Conservation (phyloP, 1,140 invertebrate genomes). For the Macrobrachium rosenbergii region DNA sequence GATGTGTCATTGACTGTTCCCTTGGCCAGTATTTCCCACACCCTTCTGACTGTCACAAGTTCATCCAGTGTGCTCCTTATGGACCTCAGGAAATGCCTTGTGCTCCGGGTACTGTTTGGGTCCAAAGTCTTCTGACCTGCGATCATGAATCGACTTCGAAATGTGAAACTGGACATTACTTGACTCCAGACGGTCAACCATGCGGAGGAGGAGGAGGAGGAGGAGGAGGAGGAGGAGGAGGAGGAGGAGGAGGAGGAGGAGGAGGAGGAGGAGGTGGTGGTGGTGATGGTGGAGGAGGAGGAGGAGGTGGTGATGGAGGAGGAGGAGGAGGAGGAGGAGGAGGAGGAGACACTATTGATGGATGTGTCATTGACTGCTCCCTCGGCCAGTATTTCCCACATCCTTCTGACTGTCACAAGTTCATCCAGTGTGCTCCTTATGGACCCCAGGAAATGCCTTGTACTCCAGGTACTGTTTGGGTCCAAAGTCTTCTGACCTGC, state of each 20-base stretch:
- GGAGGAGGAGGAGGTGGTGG: background rate
- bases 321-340: constrained; percentile 22
- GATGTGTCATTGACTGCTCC: no score
- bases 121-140: constrained; percentile 17
- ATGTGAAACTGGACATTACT: background rate
- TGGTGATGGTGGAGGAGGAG: background rate
- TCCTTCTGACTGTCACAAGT: no score
- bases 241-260: background rate
- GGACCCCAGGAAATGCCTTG: no score
- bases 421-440: no score
- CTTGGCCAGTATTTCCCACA: constrained; percentile 41
- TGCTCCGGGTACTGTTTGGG: constrained; percentile 25
- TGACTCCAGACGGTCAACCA: background rate
- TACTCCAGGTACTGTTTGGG: no score
- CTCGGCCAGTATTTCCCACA: no score
- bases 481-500: no score
- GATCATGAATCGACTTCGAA: constrained; percentile 1
- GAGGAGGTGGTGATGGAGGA: background rate
- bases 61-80: constrained; percentile 46
- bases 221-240: background rate
- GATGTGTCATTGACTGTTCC: constrained; percentile 34
- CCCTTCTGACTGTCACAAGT: constrained; percentile 46
- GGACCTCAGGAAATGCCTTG: no score
- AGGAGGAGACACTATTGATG: no score
- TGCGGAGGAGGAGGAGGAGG: background rate